Conservation (phyloP, 2,113 vertebrate genomes). For the Rutilus rutilus region DNA sequence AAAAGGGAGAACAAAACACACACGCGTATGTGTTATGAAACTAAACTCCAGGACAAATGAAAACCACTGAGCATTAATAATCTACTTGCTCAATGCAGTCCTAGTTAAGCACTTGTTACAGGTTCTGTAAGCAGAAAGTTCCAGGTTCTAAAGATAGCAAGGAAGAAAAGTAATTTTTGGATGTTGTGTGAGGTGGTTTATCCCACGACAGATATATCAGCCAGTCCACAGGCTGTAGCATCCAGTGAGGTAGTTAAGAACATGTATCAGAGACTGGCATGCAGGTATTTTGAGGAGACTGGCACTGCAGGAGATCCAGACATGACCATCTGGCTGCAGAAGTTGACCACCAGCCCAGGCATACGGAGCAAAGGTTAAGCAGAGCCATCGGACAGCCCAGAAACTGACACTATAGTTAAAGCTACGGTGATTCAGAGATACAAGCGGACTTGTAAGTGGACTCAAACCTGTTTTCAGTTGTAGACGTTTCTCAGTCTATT, state of each 20-base stretch:
- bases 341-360: neutral
- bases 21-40: neutral
- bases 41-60: neutral
- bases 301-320: constrained; percentile 28
- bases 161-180: neutral
- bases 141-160: neutral
- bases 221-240: neutral
- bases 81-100: neutral
- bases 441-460: no score
- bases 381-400: no score
- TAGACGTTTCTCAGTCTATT: no score
- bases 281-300: constrained; percentile 9
- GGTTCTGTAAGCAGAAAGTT: neutral
- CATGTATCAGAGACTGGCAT: neutral
- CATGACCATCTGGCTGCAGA: constrained; percentile 18
- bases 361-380: no score
- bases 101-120: neutral
- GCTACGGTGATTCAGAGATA: no score
- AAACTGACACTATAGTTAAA: no score
- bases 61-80: constrained; percentile 18
- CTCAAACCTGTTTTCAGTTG: no score
- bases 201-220: neutral
- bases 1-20: constrained; percentile 5
- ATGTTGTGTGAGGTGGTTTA: neutral
- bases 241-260: neutral